Base-by-base conservation (phyloP, 2,113 vertebrate genomes). In the Muscicapa adusta region DNA sequence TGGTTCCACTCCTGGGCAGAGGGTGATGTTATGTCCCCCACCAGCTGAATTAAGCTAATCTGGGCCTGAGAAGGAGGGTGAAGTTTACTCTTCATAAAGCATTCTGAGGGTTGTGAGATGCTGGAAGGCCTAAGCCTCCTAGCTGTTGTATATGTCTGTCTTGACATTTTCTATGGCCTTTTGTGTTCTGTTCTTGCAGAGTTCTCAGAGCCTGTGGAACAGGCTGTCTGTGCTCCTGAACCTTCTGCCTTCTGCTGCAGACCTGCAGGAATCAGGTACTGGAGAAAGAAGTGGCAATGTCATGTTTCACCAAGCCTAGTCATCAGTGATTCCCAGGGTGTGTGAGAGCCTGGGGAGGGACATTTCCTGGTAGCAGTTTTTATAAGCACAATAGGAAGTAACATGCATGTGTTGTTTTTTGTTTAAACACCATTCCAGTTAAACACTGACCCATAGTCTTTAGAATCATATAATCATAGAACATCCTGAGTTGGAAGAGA, bases 141-240 rank as follows among this genome's bases (percentile, higher is more conserved):
- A 23, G 13, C 65, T 61, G 3, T 57, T 38, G 10, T 36, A 1
- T 25, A 8, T 8, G 0, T 13, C 51, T 33, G 3, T 56, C 19
- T 5, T 87, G 53, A 87, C 7, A 0, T 54, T n/a, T 45, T 40
- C 33, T 36, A 6, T 57, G 63, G 23, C 34, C 28, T 75, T 42
- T 50, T 90, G 62, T 91, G 28, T 72, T 60, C 14, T 61, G 29
- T 51, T 26, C 63, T 50, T 82, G 42, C 93, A 99, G 99, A 99
- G 99, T 96, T 99, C 99, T 80, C 99, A 99, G 63, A 99, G 99
- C 96, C 97, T 99, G 94, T 99, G 99, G 99, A 99, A 99, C 97
- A 98, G 99, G 79, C 98, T 99, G 68, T 99, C 99, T 23, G 99
- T 99, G 95, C 98, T 99, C 96, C 98, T 99, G 89, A 99, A 99